Percentiles rank a stretch among this genome's conserved stretches.
Evolutionary conservation across 2,113 vertebrate genomes (phyloP).

Genomic region (Beaufortia kweichowensis): DNA sequence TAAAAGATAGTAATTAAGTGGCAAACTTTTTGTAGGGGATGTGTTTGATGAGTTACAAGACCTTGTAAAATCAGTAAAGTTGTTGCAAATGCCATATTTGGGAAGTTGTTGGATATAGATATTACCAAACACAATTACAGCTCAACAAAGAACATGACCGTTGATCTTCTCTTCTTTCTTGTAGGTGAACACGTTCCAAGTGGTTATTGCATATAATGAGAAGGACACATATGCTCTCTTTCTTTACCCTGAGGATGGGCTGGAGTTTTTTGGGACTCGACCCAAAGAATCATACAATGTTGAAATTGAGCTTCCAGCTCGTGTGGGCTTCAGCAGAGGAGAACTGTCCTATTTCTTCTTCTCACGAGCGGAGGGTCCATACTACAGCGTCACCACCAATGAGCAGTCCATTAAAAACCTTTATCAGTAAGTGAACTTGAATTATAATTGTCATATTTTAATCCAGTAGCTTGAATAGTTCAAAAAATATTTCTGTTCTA

Average conservation of each 20-base stretch:
- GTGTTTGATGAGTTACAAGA: background rate
- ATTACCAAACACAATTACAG: slow-evolving; percentile 25
- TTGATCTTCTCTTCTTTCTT: slow-evolving; percentile 1
- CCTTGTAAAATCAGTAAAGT: slow-evolving; percentile 40
- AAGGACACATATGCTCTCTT: slow-evolving; percentile 84
- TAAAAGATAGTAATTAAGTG: slow-evolving; percentile 8
- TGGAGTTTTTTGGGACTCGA: slow-evolving; percentile 88
- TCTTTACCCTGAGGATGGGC: slow-evolving; percentile 84
- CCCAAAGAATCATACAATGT: slow-evolving; percentile 92
- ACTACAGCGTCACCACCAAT: slow-evolving; percentile 81
- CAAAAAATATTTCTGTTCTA: background rate
- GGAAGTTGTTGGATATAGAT: slow-evolving; percentile 10
- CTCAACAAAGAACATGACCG: background rate
- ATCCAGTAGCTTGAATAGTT: background rate
- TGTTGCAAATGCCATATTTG: slow-evolving; percentile 22
- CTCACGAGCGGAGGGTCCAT: slow-evolving; percentile 77
- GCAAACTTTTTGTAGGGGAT: background rate
- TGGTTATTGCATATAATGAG: slow-evolving; percentile 82
- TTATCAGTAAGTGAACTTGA: slow-evolving; percentile 77
- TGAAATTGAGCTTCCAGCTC: slow-evolving; percentile 87
- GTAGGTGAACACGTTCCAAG: slow-evolving; percentile 95
- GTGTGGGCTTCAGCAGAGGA: slow-evolving; percentile 92
- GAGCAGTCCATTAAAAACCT: slow-evolving; percentile 84
- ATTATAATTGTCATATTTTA: background rate
- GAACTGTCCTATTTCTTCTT: slow-evolving; percentile 70